Base-by-base conservation (phyloP, 2,113 vertebrate species). In the Ophthalmolycus amberensis region DNA sequence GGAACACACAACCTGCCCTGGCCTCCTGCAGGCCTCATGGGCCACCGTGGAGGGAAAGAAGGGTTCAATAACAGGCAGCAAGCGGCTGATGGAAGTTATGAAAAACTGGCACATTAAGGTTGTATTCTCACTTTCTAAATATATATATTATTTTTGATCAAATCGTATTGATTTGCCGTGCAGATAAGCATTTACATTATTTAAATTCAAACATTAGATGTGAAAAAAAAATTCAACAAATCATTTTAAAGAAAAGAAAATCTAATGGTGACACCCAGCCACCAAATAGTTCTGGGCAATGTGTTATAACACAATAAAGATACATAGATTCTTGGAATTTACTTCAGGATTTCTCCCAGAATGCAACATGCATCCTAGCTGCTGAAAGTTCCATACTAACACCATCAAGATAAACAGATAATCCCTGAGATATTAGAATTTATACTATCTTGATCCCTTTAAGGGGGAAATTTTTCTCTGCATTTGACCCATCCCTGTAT, bases 1-100 rank as follows among this genome's bases (percentile, higher is more conserved):
- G 32, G 75, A 80, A 78, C 69, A 82, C 72, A 71, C 82, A 69
- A 72, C 40, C n/a, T 27, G 38, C 20, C 65, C 25, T 56, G 84
- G 82, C 78, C 71, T 80, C 42, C 70, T 34, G 40, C 20, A 32
- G 80, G 27, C 44, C 60, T 16, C 66, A 77, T 50, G 27, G 22
- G 40, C 38, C 54, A 2, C 37, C 3, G 18, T 20, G 54, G 67
- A 32, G 67, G 63, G 58, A 54, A 74, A 59, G 67, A 38, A 65
- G 42, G 46, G 22, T 79, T 54, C 62, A 52, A 6, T 65, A 71
- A 66, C 70, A 65, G 16, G 38, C 79, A 44, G 63, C 9, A 63
- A 85, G 71, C 56, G 44, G 74, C 38, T 22, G 34, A 6, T 34
- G 34, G 34, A 34, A 34, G 34, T 5, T 34, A 34, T 34, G 34